Percentiles rank a stretch among this genome's conserved stretches.
These are phyloP conservation scores for Listronotus oregonensis DNA, from an alignment of 1,140 invertebrate genomes.

Conservation along the genomic window DNA sequence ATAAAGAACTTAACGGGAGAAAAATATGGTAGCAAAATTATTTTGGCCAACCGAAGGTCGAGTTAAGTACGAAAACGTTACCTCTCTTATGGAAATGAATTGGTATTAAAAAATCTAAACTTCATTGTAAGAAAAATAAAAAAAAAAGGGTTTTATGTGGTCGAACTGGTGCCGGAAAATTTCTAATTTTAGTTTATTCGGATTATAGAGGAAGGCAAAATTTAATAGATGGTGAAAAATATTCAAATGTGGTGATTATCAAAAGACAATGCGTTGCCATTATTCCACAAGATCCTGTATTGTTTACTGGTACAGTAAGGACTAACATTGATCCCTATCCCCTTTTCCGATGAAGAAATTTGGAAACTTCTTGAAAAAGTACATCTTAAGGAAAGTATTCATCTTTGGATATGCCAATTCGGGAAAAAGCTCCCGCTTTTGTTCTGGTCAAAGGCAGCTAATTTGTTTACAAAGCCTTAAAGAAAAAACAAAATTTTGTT, in stretches of 20 bases:
- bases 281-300: constrained; percentile 68
- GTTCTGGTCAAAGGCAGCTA: constrained; percentile 79
- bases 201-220: constrained; percentile 30
- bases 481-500: constrained; percentile 79
- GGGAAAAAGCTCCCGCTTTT: constrained; percentile 75
- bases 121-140: constrained; percentile 67
- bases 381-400: constrained; percentile 45
- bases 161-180: constrained; percentile 69
- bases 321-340: constrained; percentile 64
- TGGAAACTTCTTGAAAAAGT: constrained; percentile 53
- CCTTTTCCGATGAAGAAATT: constrained; percentile 57
- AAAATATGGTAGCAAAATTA: constrained; percentile 52
- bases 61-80: constrained; percentile 62
- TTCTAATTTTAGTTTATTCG: constrained; percentile 80
- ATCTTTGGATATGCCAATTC: constrained; percentile 55
- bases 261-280: constrained; percentile 65
- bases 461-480: constrained; percentile 75
- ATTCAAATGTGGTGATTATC: no score
- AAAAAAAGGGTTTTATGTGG: constrained; percentile 59
- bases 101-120: constrained; percentile 68
- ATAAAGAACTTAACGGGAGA: constrained; percentile 62
- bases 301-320: constrained; percentile 64
- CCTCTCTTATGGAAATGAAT: constrained; percentile 71
- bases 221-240: constrained; percentile 63
- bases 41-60: constrained; percentile 47